Evolutionary conservation across 2,888 invertebrate species (phyloP).

Genomic region (Linyphia triangularis): DNA sequence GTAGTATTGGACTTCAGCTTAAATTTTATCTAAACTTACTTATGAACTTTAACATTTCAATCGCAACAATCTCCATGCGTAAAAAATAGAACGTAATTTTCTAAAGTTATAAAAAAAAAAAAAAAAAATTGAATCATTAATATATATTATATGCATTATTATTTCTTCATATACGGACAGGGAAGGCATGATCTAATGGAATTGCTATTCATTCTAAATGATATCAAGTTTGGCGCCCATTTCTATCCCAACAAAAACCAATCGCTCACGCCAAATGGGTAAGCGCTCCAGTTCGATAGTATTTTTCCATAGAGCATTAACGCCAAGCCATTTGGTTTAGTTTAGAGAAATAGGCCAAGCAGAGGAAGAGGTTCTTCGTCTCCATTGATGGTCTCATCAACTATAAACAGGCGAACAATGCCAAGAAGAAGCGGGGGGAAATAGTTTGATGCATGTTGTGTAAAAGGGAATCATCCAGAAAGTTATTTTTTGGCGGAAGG

Average conservation of each 20-base stretch:
- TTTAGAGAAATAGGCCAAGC: background rate
- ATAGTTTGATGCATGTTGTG: background rate
- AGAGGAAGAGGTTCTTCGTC: background rate
- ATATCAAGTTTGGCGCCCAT: background rate
- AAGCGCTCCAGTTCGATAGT: background rate
- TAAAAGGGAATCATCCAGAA: background rate
- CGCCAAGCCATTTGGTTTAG: background rate
- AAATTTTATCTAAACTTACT: too few species aligned
- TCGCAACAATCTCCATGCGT: too few species aligned
- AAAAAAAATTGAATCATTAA: too few species aligned
- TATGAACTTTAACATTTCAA: too few species aligned
- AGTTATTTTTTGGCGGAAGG: background rate
- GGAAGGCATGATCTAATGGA: background rate
- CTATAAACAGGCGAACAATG: slow-evolving; percentile 3
- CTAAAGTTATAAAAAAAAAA: too few species aligned
- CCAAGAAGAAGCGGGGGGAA: background rate
- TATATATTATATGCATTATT: too few species aligned
- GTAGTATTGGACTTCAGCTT: too few species aligned
- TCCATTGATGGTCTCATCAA: slow-evolving; percentile 3
- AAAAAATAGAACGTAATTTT: too few species aligned
- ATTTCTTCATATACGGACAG: too few species aligned
- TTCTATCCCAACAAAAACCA: background rate
- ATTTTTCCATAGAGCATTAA: background rate
- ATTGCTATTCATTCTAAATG: background rate
- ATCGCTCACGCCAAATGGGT: background rate